These are phyloP conservation scores for Lucifuga dentata DNA, from an alignment of 2,113 vertebrate species.

Conservation along the genomic window DNA sequence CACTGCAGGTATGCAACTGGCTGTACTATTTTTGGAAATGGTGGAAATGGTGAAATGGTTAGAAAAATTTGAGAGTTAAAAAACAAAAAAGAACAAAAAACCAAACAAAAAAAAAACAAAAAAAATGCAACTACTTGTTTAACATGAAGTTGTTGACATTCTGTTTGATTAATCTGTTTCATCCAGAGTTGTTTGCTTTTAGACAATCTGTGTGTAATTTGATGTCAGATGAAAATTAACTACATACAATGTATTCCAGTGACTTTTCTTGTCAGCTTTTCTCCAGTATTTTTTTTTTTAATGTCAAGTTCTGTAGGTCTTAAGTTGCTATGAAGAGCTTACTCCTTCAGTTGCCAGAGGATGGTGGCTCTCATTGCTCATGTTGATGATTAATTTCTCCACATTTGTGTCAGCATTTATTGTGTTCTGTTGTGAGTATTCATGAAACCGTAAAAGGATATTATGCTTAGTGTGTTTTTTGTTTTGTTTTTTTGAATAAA, in stretches of 20 bases:
- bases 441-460: background rate
- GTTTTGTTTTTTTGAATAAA: slow-evolving; percentile 10
- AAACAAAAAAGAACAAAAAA: too few relatives aligned
- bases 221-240: background rate
- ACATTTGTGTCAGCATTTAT: background rate
- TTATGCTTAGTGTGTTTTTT: background rate
- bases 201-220: slow-evolving; percentile 11
- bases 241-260: slow-evolving; percentile 4
- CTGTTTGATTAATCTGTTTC: background rate
- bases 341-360: background rate
- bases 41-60: too few relatives aligned
- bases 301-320: background rate
- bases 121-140: too few relatives aligned
- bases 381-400: slow-evolving; percentile 12
- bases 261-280: background rate
- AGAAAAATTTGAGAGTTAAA: slow-evolving; percentile 50
- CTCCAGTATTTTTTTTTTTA: background rate
- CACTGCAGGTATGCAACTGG: slow-evolving; percentile 68
- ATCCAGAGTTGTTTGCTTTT: slow-evolving; percentile 3
- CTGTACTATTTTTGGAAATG: slow-evolving; percentile 66
- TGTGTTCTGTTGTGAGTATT: background rate
- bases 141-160: too few relatives aligned
- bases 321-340: background rate
- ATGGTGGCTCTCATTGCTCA: slow-evolving; percentile 14
- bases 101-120: slow-evolving; percentile 22